Evolutionary conservation across 2,797 vertebrate genomes (phyloP).

Genomic region (Myotis daubentonii): DNA sequence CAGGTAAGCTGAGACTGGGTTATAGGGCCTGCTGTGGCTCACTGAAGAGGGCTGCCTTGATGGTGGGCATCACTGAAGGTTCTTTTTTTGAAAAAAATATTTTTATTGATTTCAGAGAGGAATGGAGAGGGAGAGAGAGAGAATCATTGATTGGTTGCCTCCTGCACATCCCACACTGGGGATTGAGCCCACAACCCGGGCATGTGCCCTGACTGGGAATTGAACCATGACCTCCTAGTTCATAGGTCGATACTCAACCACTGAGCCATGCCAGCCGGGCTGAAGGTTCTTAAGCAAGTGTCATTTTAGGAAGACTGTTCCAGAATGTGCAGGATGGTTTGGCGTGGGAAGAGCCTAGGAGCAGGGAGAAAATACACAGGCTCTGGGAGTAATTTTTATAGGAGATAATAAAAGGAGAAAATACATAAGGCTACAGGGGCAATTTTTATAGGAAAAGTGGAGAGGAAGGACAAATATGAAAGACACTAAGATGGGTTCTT

Average conservation of each 20-base stretch:
- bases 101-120: no score
- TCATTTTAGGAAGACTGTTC: constrained; percentile 26
- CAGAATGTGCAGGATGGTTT: not conserved
- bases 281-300: constrained; percentile 4
- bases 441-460: not conserved
- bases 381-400: not conserved
- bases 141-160: no score
- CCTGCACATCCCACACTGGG: no score
- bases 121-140: no score
- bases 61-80: not conserved
- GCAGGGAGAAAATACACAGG: not conserved
- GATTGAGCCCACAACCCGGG: no score
- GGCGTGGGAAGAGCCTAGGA: not conserved
- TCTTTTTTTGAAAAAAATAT: not conserved
- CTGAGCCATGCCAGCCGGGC: no score
- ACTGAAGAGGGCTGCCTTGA: not conserved
- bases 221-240: no score
- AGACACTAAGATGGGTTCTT: constrained; percentile 13
- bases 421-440: not conserved
- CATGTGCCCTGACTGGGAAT: no score
- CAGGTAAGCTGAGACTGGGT: not conserved
- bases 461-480: constrained; percentile 11
- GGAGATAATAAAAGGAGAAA: not conserved
- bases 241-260: no score
- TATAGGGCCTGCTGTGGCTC: not conserved